Conservation (phyloP, 2,888 invertebrate genomes). For the Eupsilia transversa region DNA sequence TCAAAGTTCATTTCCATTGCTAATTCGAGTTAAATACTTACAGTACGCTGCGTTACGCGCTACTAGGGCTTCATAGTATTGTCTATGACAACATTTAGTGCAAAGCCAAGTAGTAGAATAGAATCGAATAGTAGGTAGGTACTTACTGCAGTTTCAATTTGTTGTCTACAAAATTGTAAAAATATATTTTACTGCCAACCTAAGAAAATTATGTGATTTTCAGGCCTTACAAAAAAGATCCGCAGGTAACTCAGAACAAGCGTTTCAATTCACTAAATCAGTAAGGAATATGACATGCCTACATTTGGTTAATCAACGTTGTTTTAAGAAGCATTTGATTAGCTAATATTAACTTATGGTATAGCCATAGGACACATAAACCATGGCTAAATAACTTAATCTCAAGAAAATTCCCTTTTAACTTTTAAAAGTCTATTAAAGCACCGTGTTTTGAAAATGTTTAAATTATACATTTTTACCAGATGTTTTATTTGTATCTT, state of each 20-base stretch:
- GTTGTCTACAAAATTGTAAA: no score
- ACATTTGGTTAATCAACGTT: not conserved
- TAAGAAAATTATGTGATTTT: not conserved
- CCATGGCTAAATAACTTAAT: not conserved
- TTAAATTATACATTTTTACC: not conserved
- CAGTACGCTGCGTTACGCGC: not conserved
- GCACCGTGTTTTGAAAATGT: not conserved
- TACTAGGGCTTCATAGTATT: not conserved
- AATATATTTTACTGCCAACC: no score
- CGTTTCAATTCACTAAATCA: slow-evolving; percentile 5
- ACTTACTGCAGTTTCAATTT: not conserved
- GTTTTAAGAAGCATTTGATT: not conserved
- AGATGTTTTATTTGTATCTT: not conserved
- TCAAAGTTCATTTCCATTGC: not conserved
- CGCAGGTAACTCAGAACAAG: slow-evolving; percentile 8
- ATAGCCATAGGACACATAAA: not conserved
- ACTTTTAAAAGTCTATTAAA: not conserved
- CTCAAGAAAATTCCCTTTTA: no score
- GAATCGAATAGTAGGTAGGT: not conserved
- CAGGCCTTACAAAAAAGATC: not conserved
- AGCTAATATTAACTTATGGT: not conserved
- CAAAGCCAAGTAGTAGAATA: not conserved
- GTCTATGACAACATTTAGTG: not conserved
- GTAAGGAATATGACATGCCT: not conserved
- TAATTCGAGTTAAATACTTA: not conserved